These are phyloP conservation scores for Brachyhypopomus gauderio DNA, from an alignment of 2,113 vertebrate species.

Conservation along the genomic window DNA sequence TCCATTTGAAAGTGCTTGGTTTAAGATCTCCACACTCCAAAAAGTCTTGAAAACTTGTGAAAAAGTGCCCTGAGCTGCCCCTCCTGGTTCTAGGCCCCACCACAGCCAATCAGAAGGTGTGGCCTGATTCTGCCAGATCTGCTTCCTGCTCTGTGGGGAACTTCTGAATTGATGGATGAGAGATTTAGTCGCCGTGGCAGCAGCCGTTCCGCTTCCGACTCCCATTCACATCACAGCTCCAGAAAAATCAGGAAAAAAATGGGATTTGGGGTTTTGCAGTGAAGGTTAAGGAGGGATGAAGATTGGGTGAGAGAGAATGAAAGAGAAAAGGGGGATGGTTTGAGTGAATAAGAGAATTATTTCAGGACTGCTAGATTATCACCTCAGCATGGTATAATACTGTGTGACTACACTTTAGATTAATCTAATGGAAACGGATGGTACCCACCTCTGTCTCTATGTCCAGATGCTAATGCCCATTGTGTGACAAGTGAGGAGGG, in stretches of 20 bases:
- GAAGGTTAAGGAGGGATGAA: neutral
- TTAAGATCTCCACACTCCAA: too few relatives aligned
- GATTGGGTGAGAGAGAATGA: constrained; percentile 36
- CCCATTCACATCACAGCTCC: constrained; percentile 74
- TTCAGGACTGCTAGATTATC: constrained; percentile 70
- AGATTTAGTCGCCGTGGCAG: constrained; percentile 85
- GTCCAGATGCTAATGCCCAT: constrained; percentile 84
- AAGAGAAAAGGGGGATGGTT: constrained; percentile 70
- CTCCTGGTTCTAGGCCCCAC: too few relatives aligned
- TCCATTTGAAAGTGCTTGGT: too few relatives aligned
- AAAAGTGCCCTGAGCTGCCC: too few relatives aligned
- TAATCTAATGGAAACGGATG: constrained; percentile 87
- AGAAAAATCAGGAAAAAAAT: neutral
- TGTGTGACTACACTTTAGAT: constrained; percentile 77
- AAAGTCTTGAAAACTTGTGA: too few relatives aligned
- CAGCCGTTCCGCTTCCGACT: constrained; percentile 85
- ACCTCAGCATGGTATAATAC: constrained; percentile 78
- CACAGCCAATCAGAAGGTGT: constrained; percentile 35
- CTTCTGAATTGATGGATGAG: constrained; percentile 89
- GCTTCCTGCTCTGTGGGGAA: constrained; percentile 76
- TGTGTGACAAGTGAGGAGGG: constrained; percentile 80
- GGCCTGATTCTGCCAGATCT: constrained; percentile 75
- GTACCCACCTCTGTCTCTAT: constrained; percentile 63
- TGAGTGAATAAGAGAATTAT: constrained; percentile 42
- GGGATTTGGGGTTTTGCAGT: neutral